Evolutionary conservation across 2,797 vertebrate genomes (phyloP).

Genomic region (Gorsachius magnificus): DNA sequence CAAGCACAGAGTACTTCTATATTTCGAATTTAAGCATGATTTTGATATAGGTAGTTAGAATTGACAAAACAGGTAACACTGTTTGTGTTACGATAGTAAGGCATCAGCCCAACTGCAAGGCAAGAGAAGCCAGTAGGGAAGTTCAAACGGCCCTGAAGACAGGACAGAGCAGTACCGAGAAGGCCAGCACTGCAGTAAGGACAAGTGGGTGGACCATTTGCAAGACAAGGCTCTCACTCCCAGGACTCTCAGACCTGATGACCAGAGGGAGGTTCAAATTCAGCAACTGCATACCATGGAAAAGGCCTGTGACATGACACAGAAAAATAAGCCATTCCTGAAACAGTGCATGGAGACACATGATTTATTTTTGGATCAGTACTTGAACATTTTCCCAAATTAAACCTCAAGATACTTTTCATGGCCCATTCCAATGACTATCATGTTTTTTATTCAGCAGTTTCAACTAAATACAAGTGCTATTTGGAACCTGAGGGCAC

Average conservation of each 20-base stretch:
- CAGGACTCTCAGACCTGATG: background rate
- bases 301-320: fast-evolving
- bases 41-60: background rate
- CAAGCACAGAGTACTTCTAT: background rate
- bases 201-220: background rate
- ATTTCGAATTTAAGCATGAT: background rate
- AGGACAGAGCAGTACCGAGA: background rate
- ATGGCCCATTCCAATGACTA: background rate
- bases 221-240: background rate
- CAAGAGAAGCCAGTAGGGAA: background rate
- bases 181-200: background rate
- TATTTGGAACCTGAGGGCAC: background rate
- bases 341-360: background rate
- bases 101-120: background rate
- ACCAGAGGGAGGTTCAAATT: background rate
- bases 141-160: background rate
- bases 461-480: background rate
- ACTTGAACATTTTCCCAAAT: background rate
- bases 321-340: background rate
- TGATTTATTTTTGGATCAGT: background rate
- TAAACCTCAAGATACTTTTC: background rate
- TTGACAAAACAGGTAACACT: background rate
- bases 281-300: background rate
- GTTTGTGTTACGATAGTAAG: background rate
- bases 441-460: background rate